Evolutionary conservation across 2,888 invertebrate genomes (phyloP).

Genomic region (Agrotis exclamationis): DNA sequence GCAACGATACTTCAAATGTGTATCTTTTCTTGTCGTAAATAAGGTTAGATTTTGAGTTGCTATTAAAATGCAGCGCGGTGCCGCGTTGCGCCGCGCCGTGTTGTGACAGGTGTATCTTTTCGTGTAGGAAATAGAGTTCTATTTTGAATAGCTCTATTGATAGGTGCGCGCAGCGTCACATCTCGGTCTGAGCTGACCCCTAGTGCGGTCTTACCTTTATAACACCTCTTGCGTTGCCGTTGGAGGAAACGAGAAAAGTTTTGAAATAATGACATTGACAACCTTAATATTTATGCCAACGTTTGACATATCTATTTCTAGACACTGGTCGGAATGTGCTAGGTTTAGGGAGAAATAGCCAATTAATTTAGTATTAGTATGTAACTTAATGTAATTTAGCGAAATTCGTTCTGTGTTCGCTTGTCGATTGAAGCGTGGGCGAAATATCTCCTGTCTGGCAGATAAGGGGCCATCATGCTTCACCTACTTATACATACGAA

Average conservation of each 20-base stretch:
- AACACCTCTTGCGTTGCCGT: neutral
- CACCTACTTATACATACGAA: neutral
- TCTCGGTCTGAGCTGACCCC: no score
- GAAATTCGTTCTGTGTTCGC: constrained; percentile 36
- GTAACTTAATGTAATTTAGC: constrained; percentile 34
- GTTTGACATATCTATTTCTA: constrained; percentile 30
- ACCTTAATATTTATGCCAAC: constrained; percentile 10
- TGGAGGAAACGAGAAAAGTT: neutral
- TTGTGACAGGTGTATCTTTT: no score
- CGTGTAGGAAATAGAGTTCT: no score
- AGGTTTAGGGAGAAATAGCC: constrained; percentile 22
- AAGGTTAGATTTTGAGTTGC: no score
- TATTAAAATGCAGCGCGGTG: no score
- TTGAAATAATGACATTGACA: neutral
- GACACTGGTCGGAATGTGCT: constrained; percentile 48
- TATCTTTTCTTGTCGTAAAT: no score
- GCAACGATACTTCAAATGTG: no score
- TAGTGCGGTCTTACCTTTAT: no score
- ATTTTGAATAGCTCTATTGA: no score
- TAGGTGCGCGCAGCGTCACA: no score
- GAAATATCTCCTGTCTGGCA: neutral
- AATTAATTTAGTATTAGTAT: constrained; percentile 37
- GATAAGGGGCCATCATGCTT: constrained; percentile 25
- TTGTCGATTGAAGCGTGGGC: constrained; percentile 1
- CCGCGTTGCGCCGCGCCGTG: no score